Conservation (phyloP, 1,140 invertebrate species). For the Camponotus vicinus region DNA sequence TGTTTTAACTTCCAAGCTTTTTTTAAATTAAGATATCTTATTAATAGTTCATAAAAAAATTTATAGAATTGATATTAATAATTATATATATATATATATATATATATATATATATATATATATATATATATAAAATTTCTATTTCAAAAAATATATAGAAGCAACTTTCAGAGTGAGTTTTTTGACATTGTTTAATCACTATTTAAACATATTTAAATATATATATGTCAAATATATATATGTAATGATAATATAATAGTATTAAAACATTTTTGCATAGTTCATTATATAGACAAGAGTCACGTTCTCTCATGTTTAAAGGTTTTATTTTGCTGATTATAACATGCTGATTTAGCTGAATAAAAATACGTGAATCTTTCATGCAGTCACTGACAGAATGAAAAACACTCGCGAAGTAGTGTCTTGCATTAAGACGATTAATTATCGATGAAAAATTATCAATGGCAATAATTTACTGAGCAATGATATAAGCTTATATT, state of each 20-base stretch:
- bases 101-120: too few species aligned
- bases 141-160: too few species aligned
- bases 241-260: not conserved
- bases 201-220: not conserved
- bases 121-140: too few species aligned
- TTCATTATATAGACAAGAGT: not conserved
- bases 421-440: not conserved
- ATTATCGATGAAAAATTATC: not conserved
- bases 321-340: slow-evolving; percentile 23
- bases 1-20: too few species aligned
- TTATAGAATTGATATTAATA: too few species aligned
- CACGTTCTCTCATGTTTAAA: not conserved
- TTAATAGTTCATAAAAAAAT: too few species aligned
- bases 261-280: not conserved
- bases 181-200: not conserved
- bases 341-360: slow-evolving; percentile 31
- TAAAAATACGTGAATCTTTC: not conserved
- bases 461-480: not conserved
- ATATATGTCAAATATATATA: not conserved
- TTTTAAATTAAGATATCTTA: too few species aligned
- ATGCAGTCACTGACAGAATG: not conserved
- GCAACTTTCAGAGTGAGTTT: not conserved
- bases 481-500: not conserved
- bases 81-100: too few species aligned
- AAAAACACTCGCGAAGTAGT: not conserved